Percentiles rank a stretch among this genome's conserved stretches.
These are phyloP conservation scores for Penaeus vannamei DNA, from an alignment of 1,140 invertebrate genomes.

Conservation along the genomic window DNA sequence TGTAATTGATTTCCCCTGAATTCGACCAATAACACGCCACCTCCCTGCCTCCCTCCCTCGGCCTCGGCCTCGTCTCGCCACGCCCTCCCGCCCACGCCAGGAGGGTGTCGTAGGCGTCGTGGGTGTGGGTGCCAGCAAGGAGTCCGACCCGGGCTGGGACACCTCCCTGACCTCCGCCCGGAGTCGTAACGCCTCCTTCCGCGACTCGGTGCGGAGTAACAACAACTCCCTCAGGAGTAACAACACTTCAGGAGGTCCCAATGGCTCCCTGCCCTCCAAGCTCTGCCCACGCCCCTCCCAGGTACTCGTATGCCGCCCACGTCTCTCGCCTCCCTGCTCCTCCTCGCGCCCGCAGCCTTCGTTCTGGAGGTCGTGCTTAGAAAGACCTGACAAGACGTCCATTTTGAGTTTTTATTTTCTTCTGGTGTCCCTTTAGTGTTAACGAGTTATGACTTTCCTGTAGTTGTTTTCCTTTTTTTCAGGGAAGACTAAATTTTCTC, in stretches of 20 bases:
- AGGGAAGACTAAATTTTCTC: too few species aligned
- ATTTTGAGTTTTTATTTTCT: too few species aligned
- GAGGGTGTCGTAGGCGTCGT: slow-evolving; percentile 22
- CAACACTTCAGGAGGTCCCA: slow-evolving; percentile 50
- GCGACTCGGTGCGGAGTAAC: slow-evolving; percentile 49
- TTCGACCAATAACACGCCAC: too few species aligned
- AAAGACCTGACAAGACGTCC: too few species aligned
- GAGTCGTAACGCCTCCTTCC: slow-evolving; percentile 51
- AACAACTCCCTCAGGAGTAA: slow-evolving; percentile 42
- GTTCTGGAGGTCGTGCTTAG: background rate
- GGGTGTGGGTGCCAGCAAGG: slow-evolving; percentile 26
- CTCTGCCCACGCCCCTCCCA: slow-evolving; percentile 47
- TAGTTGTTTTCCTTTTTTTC: too few species aligned
- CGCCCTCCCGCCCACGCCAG: too few species aligned
- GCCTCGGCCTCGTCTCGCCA: too few species aligned
- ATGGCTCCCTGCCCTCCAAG: slow-evolving; percentile 58
- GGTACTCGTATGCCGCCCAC: slow-evolving; percentile 9
- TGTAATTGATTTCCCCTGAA: too few species aligned
- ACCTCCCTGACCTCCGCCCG: slow-evolving; percentile 40
- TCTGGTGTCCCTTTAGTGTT: too few species aligned
- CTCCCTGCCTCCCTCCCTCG: too few species aligned
- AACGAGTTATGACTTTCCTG: too few species aligned
- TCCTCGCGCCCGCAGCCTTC: background rate
- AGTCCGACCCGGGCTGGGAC: slow-evolving; percentile 50
- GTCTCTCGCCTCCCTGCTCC: background rate